These are phyloP conservation scores for Eciton burchellii DNA, from an alignment of 1,140 invertebrate species.

Conservation along the genomic window DNA sequence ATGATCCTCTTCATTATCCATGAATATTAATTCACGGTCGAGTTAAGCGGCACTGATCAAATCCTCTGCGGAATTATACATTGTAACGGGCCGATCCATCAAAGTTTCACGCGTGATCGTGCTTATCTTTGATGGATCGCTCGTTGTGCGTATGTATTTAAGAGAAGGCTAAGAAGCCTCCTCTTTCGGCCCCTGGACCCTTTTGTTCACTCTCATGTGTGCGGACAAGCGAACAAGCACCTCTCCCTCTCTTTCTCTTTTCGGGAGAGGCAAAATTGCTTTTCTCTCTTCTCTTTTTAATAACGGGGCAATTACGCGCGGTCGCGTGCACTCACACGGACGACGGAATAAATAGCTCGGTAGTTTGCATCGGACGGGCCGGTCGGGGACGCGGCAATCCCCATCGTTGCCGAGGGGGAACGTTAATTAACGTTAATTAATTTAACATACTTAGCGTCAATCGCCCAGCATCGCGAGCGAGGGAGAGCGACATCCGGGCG, in stretches of 20 bases:
- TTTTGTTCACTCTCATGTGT: constrained; percentile 1
- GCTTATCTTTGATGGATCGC: constrained; percentile 38
- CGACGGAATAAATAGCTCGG: constrained; percentile 62
- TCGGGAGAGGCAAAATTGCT: constrained; percentile 12
- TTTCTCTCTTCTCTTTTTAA: constrained; percentile 4
- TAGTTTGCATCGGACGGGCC: constrained; percentile 66
- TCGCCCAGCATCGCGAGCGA: not conserved
- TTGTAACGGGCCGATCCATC: constrained; percentile 30
- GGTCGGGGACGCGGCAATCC: constrained; percentile 56
- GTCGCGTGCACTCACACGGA: constrained; percentile 17
- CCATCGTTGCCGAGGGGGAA: constrained; percentile 27
- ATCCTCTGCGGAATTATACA: constrained; percentile 18
- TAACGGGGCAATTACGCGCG: constrained; percentile 15
- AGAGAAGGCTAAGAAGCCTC: not conserved
- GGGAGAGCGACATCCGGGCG: constrained; percentile 29
- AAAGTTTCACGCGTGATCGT: constrained; percentile 32
- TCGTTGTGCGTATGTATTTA: not conserved
- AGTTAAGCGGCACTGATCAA: constrained; percentile 1
- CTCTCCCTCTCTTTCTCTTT: too few relatives aligned
- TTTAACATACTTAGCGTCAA: constrained; percentile 70
- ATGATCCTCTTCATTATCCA: constrained; percentile 2
- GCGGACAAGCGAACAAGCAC: too few relatives aligned
- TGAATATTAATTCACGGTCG: constrained; percentile 24
- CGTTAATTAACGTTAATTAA: constrained; percentile 75
- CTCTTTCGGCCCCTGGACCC: constrained; percentile 12